phyloP scores from a whole-genome alignment of 2,113 vertebrate genomes.

The Chrysochloris asiatica region DNA sequence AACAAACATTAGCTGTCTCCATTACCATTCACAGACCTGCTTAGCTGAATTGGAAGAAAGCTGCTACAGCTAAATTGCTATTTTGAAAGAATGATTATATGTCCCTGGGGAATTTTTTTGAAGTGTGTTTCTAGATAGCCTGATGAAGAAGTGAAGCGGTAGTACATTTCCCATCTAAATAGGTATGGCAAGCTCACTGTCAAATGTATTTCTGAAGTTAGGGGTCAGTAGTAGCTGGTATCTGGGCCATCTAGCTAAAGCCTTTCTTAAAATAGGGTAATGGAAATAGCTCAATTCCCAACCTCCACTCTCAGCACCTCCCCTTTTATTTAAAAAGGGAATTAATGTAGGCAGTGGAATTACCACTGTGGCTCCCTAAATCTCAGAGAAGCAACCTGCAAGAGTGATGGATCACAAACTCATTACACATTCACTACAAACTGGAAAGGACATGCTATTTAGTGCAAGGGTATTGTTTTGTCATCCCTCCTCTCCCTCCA shows the following conservation, averaged over 20 bases:
- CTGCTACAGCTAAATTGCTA: conserved; percentile 61
- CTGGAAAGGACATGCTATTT: neutral
- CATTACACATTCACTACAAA: neutral
- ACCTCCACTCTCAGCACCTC: neutral
- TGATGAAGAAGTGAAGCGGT: conserved; percentile 43
- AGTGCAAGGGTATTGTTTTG: neutral
- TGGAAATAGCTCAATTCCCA: conserved; percentile 11
- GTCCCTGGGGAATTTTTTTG: conserved; percentile 62
- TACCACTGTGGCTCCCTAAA: neutral
- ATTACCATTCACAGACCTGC: conserved; percentile 60
- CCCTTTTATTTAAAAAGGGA: conserved; percentile 11
- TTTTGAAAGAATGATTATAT: conserved; percentile 70
- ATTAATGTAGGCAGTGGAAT: neutral
- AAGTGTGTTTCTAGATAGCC: conserved; percentile 71
- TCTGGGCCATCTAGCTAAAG: neutral
- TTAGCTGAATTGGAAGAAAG: conserved; percentile 50
- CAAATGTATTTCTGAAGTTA: conserved; percentile 53
- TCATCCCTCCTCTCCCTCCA: neutral
- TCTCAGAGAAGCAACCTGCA: neutral
- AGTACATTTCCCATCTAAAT: conserved; percentile 65
- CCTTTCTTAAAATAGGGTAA: conserved; percentile 42
- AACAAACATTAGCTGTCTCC: conserved; percentile 54
- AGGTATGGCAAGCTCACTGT: conserved; percentile 43
- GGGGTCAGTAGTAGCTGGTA: conserved; percentile 2
- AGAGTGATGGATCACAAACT: neutral